Conservation (phyloP, 2,888 invertebrate genomes). For the Phortica okadai region DNA sequence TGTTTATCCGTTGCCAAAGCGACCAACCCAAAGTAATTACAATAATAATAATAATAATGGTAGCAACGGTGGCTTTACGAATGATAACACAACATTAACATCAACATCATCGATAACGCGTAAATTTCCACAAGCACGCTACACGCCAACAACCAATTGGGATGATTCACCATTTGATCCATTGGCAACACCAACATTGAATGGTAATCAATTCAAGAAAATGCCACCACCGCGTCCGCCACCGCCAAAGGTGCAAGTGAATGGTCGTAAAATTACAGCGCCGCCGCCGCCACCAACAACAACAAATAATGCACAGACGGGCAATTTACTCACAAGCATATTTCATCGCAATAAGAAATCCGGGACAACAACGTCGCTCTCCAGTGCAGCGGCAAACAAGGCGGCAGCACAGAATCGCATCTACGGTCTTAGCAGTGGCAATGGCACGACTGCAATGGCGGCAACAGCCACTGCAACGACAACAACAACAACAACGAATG, state of each 20-base stretch:
- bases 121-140: slow-evolving; percentile 73
- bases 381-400: slow-evolving; percentile 56
- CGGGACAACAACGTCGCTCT: slow-evolving; percentile 47
- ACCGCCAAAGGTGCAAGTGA: slow-evolving; percentile 70
- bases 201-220: slow-evolving; percentile 63
- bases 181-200: slow-evolving; percentile 42
- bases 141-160: slow-evolving; percentile 75
- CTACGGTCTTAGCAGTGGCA: slow-evolving; percentile 70
- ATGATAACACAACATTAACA: too few species aligned
- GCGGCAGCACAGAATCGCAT: slow-evolving; percentile 61
- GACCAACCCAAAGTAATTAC: slow-evolving; percentile 38
- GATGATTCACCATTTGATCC: slow-evolving; percentile 71
- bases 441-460: slow-evolving; percentile 33
- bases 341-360: slow-evolving; percentile 71
- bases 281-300: slow-evolving; percentile 54
- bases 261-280: slow-evolving; percentile 57
- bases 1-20: neutral
- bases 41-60: slow-evolving; percentile 51
- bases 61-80: slow-evolving; percentile 39
- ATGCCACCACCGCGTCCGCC: slow-evolving; percentile 76
- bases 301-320: slow-evolving; percentile 52
- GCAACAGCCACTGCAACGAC: slow-evolving; percentile 29
- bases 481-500: slow-evolving; percentile 34
- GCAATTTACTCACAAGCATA: slow-evolving; percentile 70
- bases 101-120: slow-evolving; percentile 65